Conservation (phyloP, 2,113 vertebrate species). For the Baryphthengus martii region DNA sequence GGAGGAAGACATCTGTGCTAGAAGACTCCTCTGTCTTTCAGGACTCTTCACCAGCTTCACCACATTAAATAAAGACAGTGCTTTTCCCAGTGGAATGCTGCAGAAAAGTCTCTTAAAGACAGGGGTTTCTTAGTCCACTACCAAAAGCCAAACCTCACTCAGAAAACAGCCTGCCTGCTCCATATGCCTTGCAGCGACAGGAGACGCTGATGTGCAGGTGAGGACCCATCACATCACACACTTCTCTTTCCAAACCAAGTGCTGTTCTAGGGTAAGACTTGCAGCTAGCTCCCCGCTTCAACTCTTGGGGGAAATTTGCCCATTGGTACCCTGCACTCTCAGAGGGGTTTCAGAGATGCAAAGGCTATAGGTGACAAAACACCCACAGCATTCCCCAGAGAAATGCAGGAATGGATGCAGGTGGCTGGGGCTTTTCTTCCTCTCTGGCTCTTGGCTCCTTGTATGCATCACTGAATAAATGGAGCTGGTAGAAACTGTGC, state of each 20-base stretch:
- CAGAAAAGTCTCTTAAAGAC: background rate
- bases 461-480: background rate
- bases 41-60: background rate
- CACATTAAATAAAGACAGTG: background rate
- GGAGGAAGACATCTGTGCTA: background rate
- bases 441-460: background rate
- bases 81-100: background rate
- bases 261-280: background rate
- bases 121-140: accelerated
- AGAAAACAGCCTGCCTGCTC: background rate
- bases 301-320: background rate
- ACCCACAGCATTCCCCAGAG: background rate
- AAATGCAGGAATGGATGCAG: background rate
- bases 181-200: background rate
- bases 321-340: background rate
- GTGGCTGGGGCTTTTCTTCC: background rate
- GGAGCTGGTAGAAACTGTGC: background rate
- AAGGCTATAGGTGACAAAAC: background rate
- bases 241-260: background rate
- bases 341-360: accelerated
- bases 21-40: background rate
- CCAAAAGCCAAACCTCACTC: background rate
- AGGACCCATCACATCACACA: accelerated
- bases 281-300: background rate
- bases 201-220: background rate